A percentile compares a stretch with the other conserved stretches of the same genome.
Evolutionary conservation across 2,888 invertebrate genomes (phyloP).

Genomic region (Oeneis ivallda): DNA sequence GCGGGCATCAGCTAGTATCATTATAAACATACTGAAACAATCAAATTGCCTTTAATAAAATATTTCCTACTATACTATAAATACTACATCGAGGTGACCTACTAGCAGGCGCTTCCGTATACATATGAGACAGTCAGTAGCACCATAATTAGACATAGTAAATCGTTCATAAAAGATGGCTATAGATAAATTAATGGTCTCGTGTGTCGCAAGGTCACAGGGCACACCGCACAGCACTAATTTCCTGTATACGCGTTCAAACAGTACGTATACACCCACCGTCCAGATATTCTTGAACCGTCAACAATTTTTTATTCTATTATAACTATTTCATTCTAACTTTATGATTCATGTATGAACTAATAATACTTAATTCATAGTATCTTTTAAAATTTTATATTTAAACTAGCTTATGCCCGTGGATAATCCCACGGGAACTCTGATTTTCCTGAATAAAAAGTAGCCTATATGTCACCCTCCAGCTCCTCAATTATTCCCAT

Average conservation of each 20-base stretch:
- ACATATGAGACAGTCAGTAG: not conserved
- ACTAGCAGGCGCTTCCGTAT: not conserved
- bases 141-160: slow-evolving; percentile 1
- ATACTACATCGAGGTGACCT: not conserved
- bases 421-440: no score
- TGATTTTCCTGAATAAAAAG: no score
- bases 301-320: not conserved
- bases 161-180: not conserved
- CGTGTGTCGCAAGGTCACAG: slow-evolving; percentile 8
- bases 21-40: no score
- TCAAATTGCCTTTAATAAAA: no score
- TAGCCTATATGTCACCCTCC: no score
- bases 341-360: no score
- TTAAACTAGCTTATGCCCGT: no score
- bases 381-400: no score
- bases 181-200: slow-evolving; percentile 8
- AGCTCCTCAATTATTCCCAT: no score
- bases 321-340: not conserved
- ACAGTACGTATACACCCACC: not conserved
- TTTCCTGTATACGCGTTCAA: not conserved
- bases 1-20: no score
- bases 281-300: not conserved
- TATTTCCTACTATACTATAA: no score
- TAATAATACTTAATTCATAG: no score
- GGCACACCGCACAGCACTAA: slow-evolving; percentile 7